Base-by-base conservation (phyloP, 1,140 invertebrate genomes). In the Philotrypesis tridentata region DNA sequence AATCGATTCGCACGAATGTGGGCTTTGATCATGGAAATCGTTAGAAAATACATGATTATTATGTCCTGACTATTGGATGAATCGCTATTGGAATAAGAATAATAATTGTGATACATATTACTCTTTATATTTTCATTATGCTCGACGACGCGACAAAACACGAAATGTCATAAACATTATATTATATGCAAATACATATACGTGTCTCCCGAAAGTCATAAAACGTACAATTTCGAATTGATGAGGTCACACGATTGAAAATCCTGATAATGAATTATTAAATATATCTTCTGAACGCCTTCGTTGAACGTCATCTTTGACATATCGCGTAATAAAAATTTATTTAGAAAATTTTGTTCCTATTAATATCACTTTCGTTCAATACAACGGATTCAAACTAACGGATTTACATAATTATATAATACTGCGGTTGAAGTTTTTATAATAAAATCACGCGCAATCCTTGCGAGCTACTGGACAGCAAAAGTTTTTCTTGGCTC, bases 91-190 rank as follows among this genome's bases (percentile, higher is more conserved):
- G 11, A 72, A 72, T 72, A 12, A 70, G 14, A 48, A 27, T 48
- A 27, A 73, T 73, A 48, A 29, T 73, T 3, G 8, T 1, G 29
- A 55, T 73, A 6, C 21, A n/a, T n/a, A 27, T 12, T 8, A 27
- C 23, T 73, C n/a, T 33, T 12, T 55, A 55, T 55, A 55, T 25
- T 40, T 63, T 76, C 31, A 65, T 14, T 40, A n/a, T 23, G 12
- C 55, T 21, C 48, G 9, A 31, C 48, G 27, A 60, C n/a, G 72
- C 3, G 31, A 76, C 61, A 55, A 61, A 68, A 77, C 48, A 67
- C 68, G 33, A 40, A 65, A 43, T 76, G 31, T 63, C 60, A 65
- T 17, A 55, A 76, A 33, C 31, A 29, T 55, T n/a, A 55, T n/a
- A 29, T 55, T n/a, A 55, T n/a, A 17, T 6, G 21, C 48, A 17